Evolutionary conservation across 2,113 vertebrate species (phyloP).

Genomic region (Camelus bactrianus): DNA sequence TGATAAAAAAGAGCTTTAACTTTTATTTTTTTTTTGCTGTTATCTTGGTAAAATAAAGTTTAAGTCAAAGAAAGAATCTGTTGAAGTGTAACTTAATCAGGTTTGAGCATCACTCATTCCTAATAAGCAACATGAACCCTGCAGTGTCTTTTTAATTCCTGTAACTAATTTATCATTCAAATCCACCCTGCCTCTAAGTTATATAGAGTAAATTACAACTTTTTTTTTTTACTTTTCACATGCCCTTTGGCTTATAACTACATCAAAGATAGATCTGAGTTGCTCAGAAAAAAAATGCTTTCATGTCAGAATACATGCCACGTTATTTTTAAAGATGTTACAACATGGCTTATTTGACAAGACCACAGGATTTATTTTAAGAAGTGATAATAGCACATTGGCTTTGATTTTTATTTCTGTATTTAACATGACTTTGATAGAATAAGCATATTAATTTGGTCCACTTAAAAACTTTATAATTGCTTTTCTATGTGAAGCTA

Average conservation of each 20-base stretch:
- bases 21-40: background rate
- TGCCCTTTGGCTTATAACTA: constrained; percentile 67
- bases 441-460: constrained; percentile 9
- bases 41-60: background rate
- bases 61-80: constrained; percentile 19
- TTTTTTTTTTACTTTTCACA: background rate
- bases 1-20: background rate
- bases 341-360: background rate
- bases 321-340: background rate
- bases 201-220: background rate
- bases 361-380: constrained; percentile 1
- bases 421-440: background rate
- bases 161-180: constrained; percentile 73
- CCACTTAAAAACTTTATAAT: background rate
- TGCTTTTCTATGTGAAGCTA: background rate
- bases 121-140: constrained; percentile 53
- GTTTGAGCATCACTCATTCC: constrained; percentile 51
- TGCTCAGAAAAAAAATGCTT: constrained; percentile 44
- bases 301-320: background rate
- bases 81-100: constrained; percentile 7
- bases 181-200: constrained; percentile 43
- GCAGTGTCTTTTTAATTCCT: constrained; percentile 59
- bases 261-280: constrained; percentile 60
- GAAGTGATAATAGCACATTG: background rate
- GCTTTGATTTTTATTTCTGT: constrained; percentile 20